Percentiles rank a stretch among this genome's conserved stretches.
These are phyloP conservation scores for Machimus atricapillus DNA, from an alignment of 2,888 invertebrate genomes.

Conservation along the genomic window DNA sequence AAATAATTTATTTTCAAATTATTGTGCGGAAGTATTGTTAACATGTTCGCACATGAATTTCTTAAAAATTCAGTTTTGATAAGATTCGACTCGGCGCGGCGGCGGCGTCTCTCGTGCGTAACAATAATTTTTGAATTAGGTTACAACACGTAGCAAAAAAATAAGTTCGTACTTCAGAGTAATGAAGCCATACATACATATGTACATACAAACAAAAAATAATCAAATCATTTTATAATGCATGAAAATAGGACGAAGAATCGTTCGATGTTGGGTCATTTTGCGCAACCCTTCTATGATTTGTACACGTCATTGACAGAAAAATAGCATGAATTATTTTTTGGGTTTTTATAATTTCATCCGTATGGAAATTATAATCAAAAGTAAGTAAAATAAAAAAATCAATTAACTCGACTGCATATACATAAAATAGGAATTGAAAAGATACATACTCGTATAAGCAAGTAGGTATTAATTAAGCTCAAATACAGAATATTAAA, in stretches of 20 bases:
- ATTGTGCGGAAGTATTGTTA: not conserved
- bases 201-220: not conserved
- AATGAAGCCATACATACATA: not conserved
- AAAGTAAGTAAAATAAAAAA: too few relatives aligned
- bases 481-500: too few relatives aligned
- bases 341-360: too few relatives aligned
- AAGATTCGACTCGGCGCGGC: not conserved
- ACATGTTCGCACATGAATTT: not conserved
- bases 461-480: too few relatives aligned
- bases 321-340: not conserved
- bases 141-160: not conserved
- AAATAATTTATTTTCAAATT: not conserved
- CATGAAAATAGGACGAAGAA: not conserved
- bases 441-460: too few relatives aligned
- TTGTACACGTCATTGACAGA: not conserved
- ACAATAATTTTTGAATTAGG: not conserved
- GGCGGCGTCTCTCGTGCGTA: not conserved
- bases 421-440: too few relatives aligned
- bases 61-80: not conserved
- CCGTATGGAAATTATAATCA: too few relatives aligned
- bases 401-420: too few relatives aligned
- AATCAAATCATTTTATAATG: not conserved
- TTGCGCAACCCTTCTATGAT: not conserved
- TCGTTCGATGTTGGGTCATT: not conserved
- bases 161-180: not conserved